phyloP scores from a whole-genome alignment of 2,888 invertebrate genomes.

The Dynastes grantii region DNA sequence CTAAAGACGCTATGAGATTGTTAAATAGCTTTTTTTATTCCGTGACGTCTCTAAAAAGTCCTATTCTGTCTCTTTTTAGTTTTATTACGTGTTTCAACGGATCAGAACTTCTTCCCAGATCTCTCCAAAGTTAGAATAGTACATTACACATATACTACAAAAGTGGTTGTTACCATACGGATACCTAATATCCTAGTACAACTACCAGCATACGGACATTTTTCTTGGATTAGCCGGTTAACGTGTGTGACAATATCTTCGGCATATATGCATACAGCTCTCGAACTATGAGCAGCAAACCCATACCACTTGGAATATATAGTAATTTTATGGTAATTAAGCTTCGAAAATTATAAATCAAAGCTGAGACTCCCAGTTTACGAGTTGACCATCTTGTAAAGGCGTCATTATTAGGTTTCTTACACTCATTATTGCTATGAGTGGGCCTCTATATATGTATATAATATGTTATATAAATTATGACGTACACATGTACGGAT shows the following conservation, averaged over 20 bases:
- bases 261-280: not conserved
- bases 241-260: conserved; percentile 21
- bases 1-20: no score
- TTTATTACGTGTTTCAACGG: no score
- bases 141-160: no score
- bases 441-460: conserved; percentile 54
- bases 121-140: no score
- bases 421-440: conserved; percentile 60
- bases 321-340: conserved; percentile 60
- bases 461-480: not conserved
- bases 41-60: no score
- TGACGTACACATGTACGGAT: conserved; percentile 1
- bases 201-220: not conserved
- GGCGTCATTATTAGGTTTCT: conserved; percentile 60
- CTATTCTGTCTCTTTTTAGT: no score
- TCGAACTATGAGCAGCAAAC: conserved; percentile 50
- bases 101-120: no score
- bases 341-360: conserved; percentile 60
- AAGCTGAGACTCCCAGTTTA: conserved; percentile 55
- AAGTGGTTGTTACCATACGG: no score
- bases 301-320: conserved; percentile 29
- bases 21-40: no score
- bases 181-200: no score
- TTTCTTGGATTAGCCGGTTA: conserved; percentile 8
- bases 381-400: conserved; percentile 59